Conservation (phyloP, 2,113 vertebrate genomes). For the Boulengeromyrus knoepffleri region DNA sequence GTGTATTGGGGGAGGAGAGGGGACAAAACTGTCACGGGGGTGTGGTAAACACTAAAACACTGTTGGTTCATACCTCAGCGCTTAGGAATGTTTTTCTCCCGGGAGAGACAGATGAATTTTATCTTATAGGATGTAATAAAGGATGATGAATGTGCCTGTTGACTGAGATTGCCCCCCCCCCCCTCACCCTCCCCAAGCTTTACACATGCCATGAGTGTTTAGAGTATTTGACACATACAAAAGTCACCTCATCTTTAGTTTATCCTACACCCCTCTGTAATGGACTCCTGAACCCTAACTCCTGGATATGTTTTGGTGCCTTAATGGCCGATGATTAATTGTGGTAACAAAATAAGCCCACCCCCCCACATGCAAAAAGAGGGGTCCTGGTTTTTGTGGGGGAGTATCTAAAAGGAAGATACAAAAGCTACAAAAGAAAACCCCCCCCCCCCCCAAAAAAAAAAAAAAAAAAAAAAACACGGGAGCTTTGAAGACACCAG, state of each 20-base stretch:
- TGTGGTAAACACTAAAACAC: not conserved
- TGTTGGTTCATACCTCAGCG: not conserved
- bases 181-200: not conserved
- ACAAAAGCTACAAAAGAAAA: too few relatives aligned
- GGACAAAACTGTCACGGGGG: not conserved
- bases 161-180: not conserved
- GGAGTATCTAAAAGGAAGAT: too few relatives aligned
- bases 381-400: too few relatives aligned
- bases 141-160: not conserved
- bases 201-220: not conserved
- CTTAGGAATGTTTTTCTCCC: not conserved
- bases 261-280: not conserved
- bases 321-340: not conserved
- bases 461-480: not conserved
- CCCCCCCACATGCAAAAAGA: too few relatives aligned
- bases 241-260: not conserved
- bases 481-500: not conserved
- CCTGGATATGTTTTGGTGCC: not conserved
- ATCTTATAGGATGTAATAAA: not conserved
- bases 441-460: not conserved
- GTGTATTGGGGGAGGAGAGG: too few relatives aligned
- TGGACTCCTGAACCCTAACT: not conserved
- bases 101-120: not conserved
- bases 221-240: not conserved
- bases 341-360: not conserved